phyloP scores from a whole-genome alignment of 2,113 vertebrate species.

The Alces alces region DNA sequence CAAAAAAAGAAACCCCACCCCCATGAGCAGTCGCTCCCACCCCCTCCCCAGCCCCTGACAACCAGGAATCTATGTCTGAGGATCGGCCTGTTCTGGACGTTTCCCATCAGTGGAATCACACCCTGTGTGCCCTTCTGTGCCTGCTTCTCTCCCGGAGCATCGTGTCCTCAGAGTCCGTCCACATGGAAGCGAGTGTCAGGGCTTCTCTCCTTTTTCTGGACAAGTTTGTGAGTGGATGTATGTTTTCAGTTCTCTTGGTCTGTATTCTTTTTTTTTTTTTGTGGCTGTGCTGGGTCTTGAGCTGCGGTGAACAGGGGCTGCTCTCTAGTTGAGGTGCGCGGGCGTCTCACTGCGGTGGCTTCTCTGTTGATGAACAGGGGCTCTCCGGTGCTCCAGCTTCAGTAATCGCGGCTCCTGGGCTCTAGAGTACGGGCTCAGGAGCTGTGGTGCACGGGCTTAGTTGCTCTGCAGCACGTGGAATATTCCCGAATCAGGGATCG shows the following conservation, averaged over 20 bases:
- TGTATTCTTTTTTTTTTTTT: background rate
- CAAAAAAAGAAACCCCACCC: fast-evolving
- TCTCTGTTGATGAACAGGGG: background rate
- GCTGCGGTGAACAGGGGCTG: background rate
- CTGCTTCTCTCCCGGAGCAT: background rate
- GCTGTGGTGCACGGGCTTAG: background rate
- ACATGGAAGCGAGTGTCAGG: fast-evolving
- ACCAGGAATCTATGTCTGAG: fast-evolving
- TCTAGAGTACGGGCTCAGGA: background rate
- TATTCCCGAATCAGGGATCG: background rate
- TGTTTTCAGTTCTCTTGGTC: background rate
- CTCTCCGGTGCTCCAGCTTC: background rate
- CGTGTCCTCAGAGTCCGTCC: fast-evolving
- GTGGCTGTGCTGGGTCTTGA: background rate
- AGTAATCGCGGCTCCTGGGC: background rate
- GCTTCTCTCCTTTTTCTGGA: background rate
- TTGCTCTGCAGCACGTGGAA: background rate
- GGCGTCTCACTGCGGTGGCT: background rate
- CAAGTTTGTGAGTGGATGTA: too few species aligned
- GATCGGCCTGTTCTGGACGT: fast-evolving
- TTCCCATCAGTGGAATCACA: fast-evolving
- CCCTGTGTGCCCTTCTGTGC: fast-evolving
- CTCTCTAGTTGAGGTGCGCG: background rate
- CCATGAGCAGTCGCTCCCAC: background rate
- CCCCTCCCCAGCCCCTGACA: background rate